These are phyloP conservation scores for Furcifer pardalis DNA, from an alignment of 2,797 vertebrate species.

Conservation along the genomic window DNA sequence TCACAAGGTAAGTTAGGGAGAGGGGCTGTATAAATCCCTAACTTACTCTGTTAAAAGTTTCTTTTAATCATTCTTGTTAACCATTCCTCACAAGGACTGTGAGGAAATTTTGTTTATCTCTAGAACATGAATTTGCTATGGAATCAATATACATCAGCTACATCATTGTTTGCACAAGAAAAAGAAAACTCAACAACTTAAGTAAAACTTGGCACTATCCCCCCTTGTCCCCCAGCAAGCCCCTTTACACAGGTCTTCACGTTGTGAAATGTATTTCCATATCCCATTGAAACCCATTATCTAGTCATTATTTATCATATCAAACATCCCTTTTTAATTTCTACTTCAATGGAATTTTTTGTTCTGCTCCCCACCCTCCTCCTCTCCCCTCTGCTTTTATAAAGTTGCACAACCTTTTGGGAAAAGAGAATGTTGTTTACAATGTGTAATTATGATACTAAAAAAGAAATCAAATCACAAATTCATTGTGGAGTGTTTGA, in stretches of 20 bases:
- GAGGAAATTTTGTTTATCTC: neutral
- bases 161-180: constrained; percentile 29
- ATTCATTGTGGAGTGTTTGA: constrained; percentile 72
- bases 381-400: constrained; percentile 62
- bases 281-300: constrained; percentile 83
- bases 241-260: constrained; percentile 55
- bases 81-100: neutral
- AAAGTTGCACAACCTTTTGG: constrained; percentile 71
- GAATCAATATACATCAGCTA: neutral
- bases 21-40: neutral
- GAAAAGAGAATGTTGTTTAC: constrained; percentile 74
- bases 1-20: too few species aligned
- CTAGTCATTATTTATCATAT: constrained; percentile 79
- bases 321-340: constrained; percentile 79
- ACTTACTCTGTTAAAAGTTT: constrained; percentile 15
- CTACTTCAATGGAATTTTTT: constrained; percentile 75
- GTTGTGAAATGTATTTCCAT: constrained; percentile 75
- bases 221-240: constrained; percentile 22
- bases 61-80: too few species aligned
- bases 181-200: constrained; percentile 32
- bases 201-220: constrained; percentile 6
- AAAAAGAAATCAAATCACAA: constrained; percentile 70
- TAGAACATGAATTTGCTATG: neutral
- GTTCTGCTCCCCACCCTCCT: constrained; percentile 23
- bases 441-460: constrained; percentile 69